A percentile compares a stretch with the other conserved stretches of the same genome.
These are phyloP conservation scores for Gymnocephalus cernua DNA, from an alignment of 2,113 vertebrate genomes.

Conservation along the genomic window DNA sequence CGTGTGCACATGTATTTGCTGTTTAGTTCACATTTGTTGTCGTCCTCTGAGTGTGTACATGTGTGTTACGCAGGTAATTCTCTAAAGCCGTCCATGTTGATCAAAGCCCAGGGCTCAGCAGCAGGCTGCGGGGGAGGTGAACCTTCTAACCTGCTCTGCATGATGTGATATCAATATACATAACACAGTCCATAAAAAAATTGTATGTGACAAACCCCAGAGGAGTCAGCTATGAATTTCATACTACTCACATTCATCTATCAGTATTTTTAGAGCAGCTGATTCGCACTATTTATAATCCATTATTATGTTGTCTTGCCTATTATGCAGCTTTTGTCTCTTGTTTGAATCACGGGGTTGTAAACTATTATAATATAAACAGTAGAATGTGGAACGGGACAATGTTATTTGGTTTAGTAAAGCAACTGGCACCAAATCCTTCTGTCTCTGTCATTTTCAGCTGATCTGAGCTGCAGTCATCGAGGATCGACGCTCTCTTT, in stretches of 20 bases:
- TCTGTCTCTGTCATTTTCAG: conserved; percentile 73
- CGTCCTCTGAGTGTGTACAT: conserved; percentile 41
- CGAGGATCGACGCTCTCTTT: conserved; percentile 95
- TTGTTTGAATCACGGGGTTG: background rate
- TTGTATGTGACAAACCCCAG: background rate
- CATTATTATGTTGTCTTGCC: background rate
- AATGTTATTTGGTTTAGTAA: background rate
- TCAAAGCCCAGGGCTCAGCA: conserved; percentile 71
- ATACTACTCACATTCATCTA: background rate
- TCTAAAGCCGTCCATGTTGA: conserved; percentile 72
- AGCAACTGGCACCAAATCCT: background rate
- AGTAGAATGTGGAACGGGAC: background rate
- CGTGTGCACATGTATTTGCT: background rate
- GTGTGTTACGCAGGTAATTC: conserved; percentile 73
- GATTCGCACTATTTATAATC: background rate
- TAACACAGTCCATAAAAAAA: conserved; percentile 10
- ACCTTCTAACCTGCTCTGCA: conserved; percentile 72
- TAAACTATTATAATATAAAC: background rate
- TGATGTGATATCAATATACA: conserved; percentile 36
- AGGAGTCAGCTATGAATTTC: background rate
- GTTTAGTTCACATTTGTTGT: background rate
- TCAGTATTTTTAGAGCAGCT: background rate
- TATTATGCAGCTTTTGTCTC: background rate
- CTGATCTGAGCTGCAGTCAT: conserved; percentile 90
- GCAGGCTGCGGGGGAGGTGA: conserved; percentile 76